Conservation (phyloP, 2,113 vertebrate genomes). For the Siniperca chuatsi region DNA sequence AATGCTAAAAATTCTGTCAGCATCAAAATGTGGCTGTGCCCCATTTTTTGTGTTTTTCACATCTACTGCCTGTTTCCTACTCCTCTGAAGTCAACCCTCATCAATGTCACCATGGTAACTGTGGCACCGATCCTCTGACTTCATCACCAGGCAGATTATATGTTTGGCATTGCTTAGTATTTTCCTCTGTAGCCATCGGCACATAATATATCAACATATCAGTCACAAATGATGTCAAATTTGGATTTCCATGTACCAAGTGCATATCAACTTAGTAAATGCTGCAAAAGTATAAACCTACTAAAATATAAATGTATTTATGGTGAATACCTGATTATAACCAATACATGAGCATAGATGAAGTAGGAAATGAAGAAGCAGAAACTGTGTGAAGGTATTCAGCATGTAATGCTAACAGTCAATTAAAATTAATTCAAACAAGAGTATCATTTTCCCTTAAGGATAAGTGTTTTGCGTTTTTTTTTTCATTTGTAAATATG, state of each 20-base stretch:
- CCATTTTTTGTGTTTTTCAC: neutral
- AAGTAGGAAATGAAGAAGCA: conserved; percentile 8
- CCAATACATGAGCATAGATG: conserved; percentile 26
- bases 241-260: conserved; percentile 71
- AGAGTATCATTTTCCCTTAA: conserved; percentile 55
- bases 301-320: conserved; percentile 44
- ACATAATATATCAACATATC: conserved; percentile 76
- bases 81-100: neutral
- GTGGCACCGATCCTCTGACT: conserved; percentile 3
- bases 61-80: neutral
- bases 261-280: conserved; percentile 83
- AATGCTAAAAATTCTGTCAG: conserved; percentile 1
- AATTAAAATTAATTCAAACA: conserved; percentile 49
- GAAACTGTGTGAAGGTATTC: conserved; percentile 43
- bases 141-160: conserved; percentile 1
- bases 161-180: conserved; percentile 42
- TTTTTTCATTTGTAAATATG: conserved; percentile 81
- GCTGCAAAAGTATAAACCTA: conserved; percentile 73
- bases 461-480: conserved; percentile 22
- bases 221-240: conserved; percentile 79
- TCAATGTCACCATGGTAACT: conserved; percentile 7
- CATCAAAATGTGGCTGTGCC: conserved; percentile 12
- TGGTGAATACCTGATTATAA: conserved; percentile 48
- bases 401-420: conserved; percentile 54
- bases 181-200: conserved; percentile 64